These are phyloP conservation scores for Caenorhabditis sp. DNA, from an alignment of 2,888 invertebrate genomes.

Conservation along the genomic window DNA sequence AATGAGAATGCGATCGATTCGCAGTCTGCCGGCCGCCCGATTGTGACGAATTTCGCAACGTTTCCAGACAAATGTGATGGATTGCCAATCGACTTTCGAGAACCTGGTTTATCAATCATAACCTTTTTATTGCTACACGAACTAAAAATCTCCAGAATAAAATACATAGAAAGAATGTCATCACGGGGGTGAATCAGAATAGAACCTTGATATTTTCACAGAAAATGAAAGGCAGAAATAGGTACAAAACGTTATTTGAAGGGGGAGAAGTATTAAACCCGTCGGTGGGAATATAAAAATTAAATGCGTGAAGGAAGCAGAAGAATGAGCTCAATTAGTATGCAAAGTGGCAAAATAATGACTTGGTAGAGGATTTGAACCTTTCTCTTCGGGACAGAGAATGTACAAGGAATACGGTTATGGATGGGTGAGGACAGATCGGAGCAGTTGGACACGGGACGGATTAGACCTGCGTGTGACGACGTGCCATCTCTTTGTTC, in stretches of 20 bases:
- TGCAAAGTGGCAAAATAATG: slow-evolving; percentile 9
- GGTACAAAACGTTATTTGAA: slow-evolving; percentile 1
- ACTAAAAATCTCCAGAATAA: neutral
- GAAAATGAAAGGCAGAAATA: slow-evolving; percentile 13
- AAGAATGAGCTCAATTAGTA: neutral
- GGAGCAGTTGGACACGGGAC: neutral
- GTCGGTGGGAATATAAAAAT: neutral
- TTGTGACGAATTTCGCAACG: neutral
- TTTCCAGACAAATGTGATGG: neutral
- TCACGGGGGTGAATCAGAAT: neutral
- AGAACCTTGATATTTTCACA: slow-evolving; percentile 20
- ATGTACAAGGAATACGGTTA: slow-evolving; percentile 1
- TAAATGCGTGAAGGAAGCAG: slow-evolving; percentile 7
- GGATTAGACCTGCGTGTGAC: slow-evolving; percentile 49
- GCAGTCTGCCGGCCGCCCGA: neutral
- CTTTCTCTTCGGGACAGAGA: slow-evolving; percentile 34
- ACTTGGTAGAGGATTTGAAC: neutral
- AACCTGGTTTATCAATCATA: neutral
- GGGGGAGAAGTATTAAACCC: slow-evolving; percentile 9
- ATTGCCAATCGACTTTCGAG: neutral
- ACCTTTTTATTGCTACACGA: neutral
- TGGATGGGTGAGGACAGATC: neutral
- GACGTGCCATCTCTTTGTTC: slow-evolving; percentile 24
- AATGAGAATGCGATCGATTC: neutral
- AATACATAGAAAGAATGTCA: neutral